These are phyloP conservation scores for Equus quagga DNA, from an alignment of 2,113 vertebrate species.

Conservation along the genomic window DNA sequence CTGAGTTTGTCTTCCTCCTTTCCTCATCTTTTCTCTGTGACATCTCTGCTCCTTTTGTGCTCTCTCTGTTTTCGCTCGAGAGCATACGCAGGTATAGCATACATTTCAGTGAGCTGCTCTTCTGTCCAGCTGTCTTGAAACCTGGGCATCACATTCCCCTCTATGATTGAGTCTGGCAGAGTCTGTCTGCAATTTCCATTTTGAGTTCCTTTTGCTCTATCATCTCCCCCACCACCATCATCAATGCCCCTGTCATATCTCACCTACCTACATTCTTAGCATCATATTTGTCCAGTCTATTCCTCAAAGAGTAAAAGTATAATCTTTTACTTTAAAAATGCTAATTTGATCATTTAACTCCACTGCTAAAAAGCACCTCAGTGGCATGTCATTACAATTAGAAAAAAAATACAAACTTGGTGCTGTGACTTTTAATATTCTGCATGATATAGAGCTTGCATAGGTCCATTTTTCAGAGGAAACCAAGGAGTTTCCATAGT, in stretches of 20 bases:
- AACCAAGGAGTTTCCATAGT: not conserved
- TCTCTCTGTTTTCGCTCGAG: not conserved
- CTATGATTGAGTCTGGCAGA: rapidly evolving
- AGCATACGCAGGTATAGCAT: not conserved
- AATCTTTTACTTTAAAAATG: not conserved
- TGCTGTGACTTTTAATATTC: not conserved
- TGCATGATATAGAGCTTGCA: too few species aligned
- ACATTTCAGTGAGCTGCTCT: not conserved
- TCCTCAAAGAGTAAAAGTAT: not conserved
- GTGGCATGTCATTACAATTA: not conserved
- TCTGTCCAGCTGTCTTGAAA: not conserved
- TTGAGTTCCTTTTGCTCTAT: not conserved
- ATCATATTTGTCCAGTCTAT: not conserved
- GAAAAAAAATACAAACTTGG: not conserved
- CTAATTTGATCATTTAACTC: not conserved
- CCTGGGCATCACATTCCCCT: rapidly evolving
- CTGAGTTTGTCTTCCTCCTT: not conserved
- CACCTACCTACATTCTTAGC: not conserved
- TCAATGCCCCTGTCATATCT: not conserved
- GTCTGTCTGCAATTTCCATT: not conserved
- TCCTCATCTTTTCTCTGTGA: not conserved
- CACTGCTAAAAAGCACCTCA: not conserved
- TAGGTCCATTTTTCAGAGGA: not conserved
- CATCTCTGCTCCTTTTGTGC: not conserved
- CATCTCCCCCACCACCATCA: rapidly evolving